Evolutionary conservation across 1,140 invertebrate genomes (phyloP).

Genomic region (Drosophila suzukii): DNA sequence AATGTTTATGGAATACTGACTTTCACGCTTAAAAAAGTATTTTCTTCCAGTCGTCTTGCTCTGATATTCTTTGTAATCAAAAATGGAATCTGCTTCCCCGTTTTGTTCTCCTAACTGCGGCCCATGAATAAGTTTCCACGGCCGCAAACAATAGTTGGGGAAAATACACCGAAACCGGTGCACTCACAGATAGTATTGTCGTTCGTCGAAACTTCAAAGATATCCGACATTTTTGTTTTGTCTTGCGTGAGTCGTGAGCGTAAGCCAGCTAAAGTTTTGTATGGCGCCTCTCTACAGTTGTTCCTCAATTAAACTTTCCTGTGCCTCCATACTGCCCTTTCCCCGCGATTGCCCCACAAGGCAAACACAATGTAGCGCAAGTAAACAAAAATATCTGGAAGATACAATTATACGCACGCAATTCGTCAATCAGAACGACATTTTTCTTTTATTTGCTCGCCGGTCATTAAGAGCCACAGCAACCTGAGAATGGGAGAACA

Average conservation of each 20-base stretch:
- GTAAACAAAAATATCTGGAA: conserved; percentile 79
- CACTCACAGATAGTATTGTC: conserved; percentile 22
- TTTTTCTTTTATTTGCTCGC: conserved; percentile 83
- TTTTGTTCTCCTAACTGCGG: conserved; percentile 51
- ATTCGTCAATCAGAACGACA: conserved; percentile 84
- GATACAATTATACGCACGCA: conserved; percentile 84
- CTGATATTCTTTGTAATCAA: conserved; percentile 32
- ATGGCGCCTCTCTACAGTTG: conserved; percentile 73
- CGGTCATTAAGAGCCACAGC: conserved; percentile 68
- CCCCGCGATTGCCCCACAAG: conserved; percentile 13
- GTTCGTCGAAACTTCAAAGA: conserved; percentile 63
- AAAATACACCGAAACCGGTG: conserved; percentile 8
- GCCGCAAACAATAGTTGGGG: conserved; percentile 41
- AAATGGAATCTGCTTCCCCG: conserved; percentile 15
- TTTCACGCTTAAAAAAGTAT: not conserved
- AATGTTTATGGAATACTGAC: not conserved
- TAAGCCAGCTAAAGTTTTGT: conserved; percentile 56
- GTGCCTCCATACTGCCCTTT: conserved; percentile 1
- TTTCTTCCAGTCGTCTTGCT: not conserved
- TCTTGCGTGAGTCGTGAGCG: conserved; percentile 64
- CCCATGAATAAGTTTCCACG: conserved; percentile 61
- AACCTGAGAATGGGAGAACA: conserved; percentile 55
- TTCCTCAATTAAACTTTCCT: conserved; percentile 77
- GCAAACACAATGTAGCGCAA: conserved; percentile 62
- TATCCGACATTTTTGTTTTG: conserved; percentile 73